Percentiles rank a stretch among this genome's conserved stretches.
phyloP scores from a whole-genome alignment of 64 coral and sea anemone genomes.

The Montipora cactus region DNA sequence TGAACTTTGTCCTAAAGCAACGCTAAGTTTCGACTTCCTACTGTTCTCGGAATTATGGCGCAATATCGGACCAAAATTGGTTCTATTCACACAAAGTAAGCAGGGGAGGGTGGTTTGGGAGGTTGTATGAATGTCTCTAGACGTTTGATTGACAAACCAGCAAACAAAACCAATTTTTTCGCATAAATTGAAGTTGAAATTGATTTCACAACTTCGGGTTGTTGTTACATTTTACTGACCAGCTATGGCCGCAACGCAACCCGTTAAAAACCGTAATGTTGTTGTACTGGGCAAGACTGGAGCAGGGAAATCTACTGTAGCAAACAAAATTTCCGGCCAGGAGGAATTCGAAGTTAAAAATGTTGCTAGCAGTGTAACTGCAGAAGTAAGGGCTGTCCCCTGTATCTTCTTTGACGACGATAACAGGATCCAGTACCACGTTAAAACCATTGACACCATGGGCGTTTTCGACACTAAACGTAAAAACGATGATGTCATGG shows the following conservation, averaged over 20 bases:
- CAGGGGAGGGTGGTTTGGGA: too few species aligned
- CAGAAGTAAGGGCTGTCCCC: background rate
- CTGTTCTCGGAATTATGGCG: too few species aligned
- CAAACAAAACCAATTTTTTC: background rate
- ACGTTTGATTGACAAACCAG: background rate
- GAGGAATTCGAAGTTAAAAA: background rate
- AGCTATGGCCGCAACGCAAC: background rate
- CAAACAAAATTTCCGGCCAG: constrained; percentile 22
- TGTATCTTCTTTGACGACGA: background rate
- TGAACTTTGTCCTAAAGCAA: too few species aligned
- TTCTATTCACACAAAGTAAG: too few species aligned
- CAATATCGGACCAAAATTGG: too few species aligned
- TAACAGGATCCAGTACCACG: background rate
- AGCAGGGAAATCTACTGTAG: constrained; percentile 22
- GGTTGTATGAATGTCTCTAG: background rate
- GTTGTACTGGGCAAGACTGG: constrained; percentile 43
- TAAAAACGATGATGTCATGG: background rate
- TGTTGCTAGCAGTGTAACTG: background rate
- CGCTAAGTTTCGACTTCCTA: too few species aligned
- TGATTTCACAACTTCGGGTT: background rate
- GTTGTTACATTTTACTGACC: background rate
- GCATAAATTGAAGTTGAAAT: background rate
- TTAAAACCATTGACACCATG: constrained; percentile 28
- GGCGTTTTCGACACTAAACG: background rate
- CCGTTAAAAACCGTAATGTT: constrained; percentile 22